These are phyloP conservation scores for Phyllotreta striolata DNA, from an alignment of 2,888 invertebrate species.

Conservation along the genomic window DNA sequence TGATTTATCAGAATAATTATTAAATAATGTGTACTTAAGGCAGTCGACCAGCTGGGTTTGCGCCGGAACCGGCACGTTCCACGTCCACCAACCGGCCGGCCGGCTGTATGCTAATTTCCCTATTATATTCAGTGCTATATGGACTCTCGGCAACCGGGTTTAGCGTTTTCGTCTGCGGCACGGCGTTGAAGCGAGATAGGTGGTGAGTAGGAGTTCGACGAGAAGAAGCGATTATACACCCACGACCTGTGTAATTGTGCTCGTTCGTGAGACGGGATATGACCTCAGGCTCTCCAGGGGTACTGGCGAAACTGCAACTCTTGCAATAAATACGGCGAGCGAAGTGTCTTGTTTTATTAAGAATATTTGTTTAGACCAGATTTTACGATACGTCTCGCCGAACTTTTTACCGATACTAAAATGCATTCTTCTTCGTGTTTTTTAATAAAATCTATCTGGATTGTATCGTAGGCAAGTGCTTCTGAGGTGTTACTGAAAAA, in stretches of 20 bases:
- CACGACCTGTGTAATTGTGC: conserved; percentile 61
- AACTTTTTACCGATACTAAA: conserved; percentile 10
- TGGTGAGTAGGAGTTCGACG: conserved; percentile 48
- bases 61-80: conserved; percentile 23
- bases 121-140: conserved; percentile 63
- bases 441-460: not conserved
- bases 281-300: conserved; percentile 58
- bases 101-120: conserved; percentile 61
- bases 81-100: conserved; percentile 37
- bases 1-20: conserved; percentile 64
- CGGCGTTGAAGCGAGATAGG: conserved; percentile 46
- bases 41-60: conserved; percentile 48
- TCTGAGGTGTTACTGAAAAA: too few relatives aligned
- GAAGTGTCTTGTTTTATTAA: conserved; percentile 30
- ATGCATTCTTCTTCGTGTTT: not conserved
- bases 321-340: conserved; percentile 35
- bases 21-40: conserved; percentile 61
- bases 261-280: conserved; percentile 60
- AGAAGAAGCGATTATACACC: conserved; percentile 61
- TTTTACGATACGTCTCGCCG: conserved; percentile 10
- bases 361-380: conserved; percentile 25
- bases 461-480: too few relatives aligned
- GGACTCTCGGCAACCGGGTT: conserved; percentile 45
- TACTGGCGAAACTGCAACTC: conserved; percentile 52
- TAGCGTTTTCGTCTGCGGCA: conserved; percentile 39